A percentile compares a stretch with the other conserved stretches of the same genome.
phyloP scores from a whole-genome alignment of 2,113 vertebrate genomes.

The Okapia johnstoni region DNA sequence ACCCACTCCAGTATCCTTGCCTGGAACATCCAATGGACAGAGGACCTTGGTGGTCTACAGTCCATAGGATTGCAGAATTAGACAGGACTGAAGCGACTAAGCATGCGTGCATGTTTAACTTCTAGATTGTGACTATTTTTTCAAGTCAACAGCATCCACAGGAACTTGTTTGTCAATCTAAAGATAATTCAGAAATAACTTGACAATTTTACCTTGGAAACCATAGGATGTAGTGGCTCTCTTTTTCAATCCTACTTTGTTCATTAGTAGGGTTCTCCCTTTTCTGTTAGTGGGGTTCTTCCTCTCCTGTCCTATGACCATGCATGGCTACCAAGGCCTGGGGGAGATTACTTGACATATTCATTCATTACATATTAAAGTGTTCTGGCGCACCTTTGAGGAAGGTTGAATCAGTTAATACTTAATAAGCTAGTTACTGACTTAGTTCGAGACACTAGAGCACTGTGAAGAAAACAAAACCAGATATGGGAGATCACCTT shows the following conservation, averaged over 20 bases:
- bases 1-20: not conserved
- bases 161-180: not conserved
- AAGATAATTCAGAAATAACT: not conserved
- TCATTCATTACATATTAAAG: not conserved
- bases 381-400: not conserved
- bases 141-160: not conserved
- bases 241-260: not conserved
- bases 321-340: not conserved
- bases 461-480: not conserved
- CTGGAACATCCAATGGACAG: not conserved
- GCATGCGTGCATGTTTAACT: not conserved
- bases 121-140: not conserved
- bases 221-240: not conserved
- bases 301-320: not conserved
- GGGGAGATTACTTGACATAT: not conserved
- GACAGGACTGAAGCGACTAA: fast-evolving
- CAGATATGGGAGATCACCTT: not conserved
- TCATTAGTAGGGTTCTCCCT: not conserved
- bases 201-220: not conserved
- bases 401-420: not conserved
- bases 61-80: not conserved
- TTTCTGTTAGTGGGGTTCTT: not conserved
- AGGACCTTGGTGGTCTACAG: not conserved
- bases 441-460: not conserved
- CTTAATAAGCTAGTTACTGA: not conserved